Evolutionary conservation across 1,140 invertebrate species (phyloP), one percentile per base, ranked within the genome.

Genomic region (Drosophila pseudoananassae): DNA sequence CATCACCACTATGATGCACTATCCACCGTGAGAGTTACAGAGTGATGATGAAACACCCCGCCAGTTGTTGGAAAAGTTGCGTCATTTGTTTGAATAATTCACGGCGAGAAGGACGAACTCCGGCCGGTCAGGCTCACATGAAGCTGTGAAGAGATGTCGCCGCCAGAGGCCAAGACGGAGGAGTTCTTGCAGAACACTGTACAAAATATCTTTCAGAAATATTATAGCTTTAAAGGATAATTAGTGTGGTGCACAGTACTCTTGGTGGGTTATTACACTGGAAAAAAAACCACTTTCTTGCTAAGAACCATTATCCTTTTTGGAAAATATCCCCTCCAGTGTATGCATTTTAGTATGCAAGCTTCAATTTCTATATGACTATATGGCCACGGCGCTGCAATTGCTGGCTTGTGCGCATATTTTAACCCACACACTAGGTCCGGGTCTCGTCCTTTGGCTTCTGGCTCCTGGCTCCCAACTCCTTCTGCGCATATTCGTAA

Each of bases 1-100:
- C 17, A 6, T 40, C n/a, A n/a, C n/a, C 71, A 25, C 45, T 38
- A 43, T 72, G 73, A 76, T 52, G 56, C 61, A 70, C 40, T 27
- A 27, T 5, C 25, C 25, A 27, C 25, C 6, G 0, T 5, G 0
- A 27, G 25, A 0, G 25, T 27, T 27, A 27, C 25, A 10, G 56
- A 76, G 64, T 76, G 45, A 69, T 76, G 73, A 76, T 76, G 72
- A 69, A 76, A 76, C 20, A 69, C 68, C 63, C 25, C 25, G 5
- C 25, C 45, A 38, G 56, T 15, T 56, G 72, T 69, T 76, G 55
- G 66, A 75, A 51, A 54, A 27, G 68, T 50, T 60, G 43, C 43
- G 8, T 47, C 29, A 65, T 59, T 69, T 60, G 74, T 77, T 77
- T 77, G 69, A 77, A 77, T 77, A 77, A 77, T 77, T 77, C 75